phyloP scores from a whole-genome alignment of 2,888 invertebrate species.

The Chymomyza amoena region DNA sequence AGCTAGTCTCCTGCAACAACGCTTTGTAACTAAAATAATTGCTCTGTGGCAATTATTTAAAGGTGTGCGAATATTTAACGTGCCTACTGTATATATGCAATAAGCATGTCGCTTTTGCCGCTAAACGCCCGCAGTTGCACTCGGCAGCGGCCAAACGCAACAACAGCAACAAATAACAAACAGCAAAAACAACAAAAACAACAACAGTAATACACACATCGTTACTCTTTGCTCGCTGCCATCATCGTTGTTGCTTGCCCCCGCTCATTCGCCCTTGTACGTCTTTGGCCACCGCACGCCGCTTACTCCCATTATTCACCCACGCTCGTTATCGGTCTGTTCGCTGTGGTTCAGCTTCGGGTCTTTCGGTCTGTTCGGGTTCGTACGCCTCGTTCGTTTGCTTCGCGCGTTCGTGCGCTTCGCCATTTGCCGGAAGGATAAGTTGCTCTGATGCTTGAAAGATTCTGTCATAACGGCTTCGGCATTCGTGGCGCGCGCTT shows the following conservation, averaged over 20 bases:
- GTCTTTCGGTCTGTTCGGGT: neutral
- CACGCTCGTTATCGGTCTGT: neutral
- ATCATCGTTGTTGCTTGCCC: conserved; percentile 6
- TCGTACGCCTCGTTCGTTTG: neutral
- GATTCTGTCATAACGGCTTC: conserved; percentile 70
- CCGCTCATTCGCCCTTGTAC: too few relatives aligned
- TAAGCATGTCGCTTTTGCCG: conserved; percentile 11
- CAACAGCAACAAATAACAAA: neutral
- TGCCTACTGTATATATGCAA: neutral
- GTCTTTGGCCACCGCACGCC: too few relatives aligned
- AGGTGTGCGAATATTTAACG: neutral
- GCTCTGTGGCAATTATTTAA: too few relatives aligned
- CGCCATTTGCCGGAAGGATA: conserved; percentile 50
- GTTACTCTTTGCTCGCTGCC: conserved; percentile 5
- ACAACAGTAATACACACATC: neutral
- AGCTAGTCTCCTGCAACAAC: too few relatives aligned
- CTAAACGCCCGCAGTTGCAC: conserved; percentile 32
- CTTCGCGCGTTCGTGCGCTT: neutral
- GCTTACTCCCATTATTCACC: neutral
- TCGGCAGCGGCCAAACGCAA: conserved; percentile 2
- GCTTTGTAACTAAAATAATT: too few relatives aligned
- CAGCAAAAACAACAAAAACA: neutral
- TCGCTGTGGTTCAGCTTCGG: neutral
- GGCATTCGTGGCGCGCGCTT: conserved; percentile 66
- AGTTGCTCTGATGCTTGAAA: conserved; percentile 64